Base-by-base conservation (phyloP, 2,888 invertebrate species). In the Cephus pulcher region DNA sequence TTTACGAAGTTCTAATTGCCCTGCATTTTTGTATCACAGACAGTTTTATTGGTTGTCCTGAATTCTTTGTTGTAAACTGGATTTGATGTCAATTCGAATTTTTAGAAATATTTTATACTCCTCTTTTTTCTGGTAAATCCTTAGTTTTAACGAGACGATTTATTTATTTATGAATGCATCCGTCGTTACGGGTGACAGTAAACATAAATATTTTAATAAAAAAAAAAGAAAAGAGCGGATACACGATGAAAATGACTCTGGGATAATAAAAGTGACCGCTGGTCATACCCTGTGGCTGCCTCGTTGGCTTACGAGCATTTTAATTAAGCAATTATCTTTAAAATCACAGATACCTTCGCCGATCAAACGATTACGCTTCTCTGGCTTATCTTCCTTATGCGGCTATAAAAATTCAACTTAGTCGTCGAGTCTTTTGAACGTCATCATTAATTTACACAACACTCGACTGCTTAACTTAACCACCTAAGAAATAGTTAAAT, bases 251-350 rank as follows among this genome's bases (percentile, higher is more conserved):
- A 23, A 56, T 56, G 23, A 23, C 23, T 56, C 3, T 1, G 56
- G 56, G 23, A 23, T 56, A 56, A 23, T 56, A 56, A 56, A 56
- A 56, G 23, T 56, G 56, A 56, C 56, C 56, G 9, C 23, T 9
- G 56, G 56, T 56, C 56, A 56, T 56, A 56, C 56, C 56, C 56
- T 23, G 23, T 9, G 23, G 9, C 56, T 56, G 56, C 2, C 56
- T 56, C 6, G 56, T 56, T 56, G 9, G 9, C 56, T 69, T 69
- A 69, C 30, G 77, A 73, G 77, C 30, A 75, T 78, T 78, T 78
- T 78, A 78, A 78, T 78, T 78, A 78, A 78, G 78, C 75, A 75
- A 78, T 78, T 78, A 78, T 78, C 78, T 75, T 15, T 3, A 78
- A 68, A 78, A 78, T 78, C 78, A 75, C 32, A 78, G 75, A 78